Evolutionary conservation across 2,888 invertebrate genomes (phyloP).

Genomic region (Eupithecia exiguata): DNA sequence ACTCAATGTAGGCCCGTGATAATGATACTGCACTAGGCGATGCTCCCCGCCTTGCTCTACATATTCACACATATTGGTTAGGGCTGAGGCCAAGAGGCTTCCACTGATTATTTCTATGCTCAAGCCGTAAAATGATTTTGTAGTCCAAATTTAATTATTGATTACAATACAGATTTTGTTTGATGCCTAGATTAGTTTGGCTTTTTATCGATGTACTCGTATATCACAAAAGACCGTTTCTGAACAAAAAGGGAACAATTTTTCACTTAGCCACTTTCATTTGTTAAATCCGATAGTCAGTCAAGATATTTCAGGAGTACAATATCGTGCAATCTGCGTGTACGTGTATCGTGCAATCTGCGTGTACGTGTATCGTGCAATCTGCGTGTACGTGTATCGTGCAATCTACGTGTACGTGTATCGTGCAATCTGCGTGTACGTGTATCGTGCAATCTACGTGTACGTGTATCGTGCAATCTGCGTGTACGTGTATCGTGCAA

Average conservation of each 20-base stretch:
- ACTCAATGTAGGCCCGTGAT: slow-evolving; percentile 61
- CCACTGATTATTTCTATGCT: not conserved
- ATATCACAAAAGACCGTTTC: not conserved
- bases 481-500: too few species aligned
- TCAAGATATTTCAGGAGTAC: not conserved
- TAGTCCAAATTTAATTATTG: not conserved
- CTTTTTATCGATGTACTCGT: not conserved
- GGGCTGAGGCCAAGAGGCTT: slow-evolving; percentile 17
- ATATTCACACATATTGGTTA: slow-evolving; percentile 7
- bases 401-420: too few species aligned
- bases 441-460: too few species aligned
- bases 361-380: too few species aligned
- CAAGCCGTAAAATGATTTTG: not conserved
- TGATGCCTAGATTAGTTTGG: not conserved
- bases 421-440: too few species aligned
- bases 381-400: too few species aligned
- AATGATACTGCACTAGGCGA: slow-evolving; percentile 56
- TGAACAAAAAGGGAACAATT: not conserved
- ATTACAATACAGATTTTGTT: not conserved
- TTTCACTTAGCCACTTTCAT: too few species aligned
- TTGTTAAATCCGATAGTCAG: not conserved
- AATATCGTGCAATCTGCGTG: too few species aligned
- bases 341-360: too few species aligned
- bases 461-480: too few species aligned
- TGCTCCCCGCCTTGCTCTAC: slow-evolving; percentile 31